Base-by-base conservation (phyloP, 2,888 invertebrate species). In the Mellilla xanthometata region DNA sequence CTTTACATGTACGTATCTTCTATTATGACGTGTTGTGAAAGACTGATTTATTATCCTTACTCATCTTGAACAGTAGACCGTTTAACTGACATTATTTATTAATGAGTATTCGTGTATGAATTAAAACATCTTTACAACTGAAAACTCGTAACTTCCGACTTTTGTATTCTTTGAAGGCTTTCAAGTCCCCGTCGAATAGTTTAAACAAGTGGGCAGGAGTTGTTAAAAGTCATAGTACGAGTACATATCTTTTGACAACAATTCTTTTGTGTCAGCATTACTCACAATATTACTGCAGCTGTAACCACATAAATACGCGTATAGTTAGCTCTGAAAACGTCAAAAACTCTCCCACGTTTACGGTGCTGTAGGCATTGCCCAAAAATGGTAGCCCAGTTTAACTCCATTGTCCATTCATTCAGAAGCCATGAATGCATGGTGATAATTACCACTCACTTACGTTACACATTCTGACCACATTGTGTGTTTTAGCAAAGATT, bases 361-460 rank as follows among this genome's bases (percentile, higher is more conserved):
- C 12, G 2, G 12, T 12, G 22, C 15, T 10, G 35, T 42, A 35
- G 9, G 33, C 38, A 34, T 28, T 13, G 15, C 7, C 12, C 6
- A 19, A 19, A 33, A 12, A 32, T 40, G 35, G 39, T 46, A 46
- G 46, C 35, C 45, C 34, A 30, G 30, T 39, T 45, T 45, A 6
- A 28, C 13, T 19, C 48, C 45, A 57, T 58, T 60, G 59, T 62
- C 49, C 48, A 40, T 65, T 58, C 57, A 62, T 70, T 62, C 54
- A 59, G 54, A 47, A 51, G 49, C 45, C 49, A 45, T 47, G 39
- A 52, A 39, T 49, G 35, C 29, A 31, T 26, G 12, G 45, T 36
- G 49, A 33, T 54, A 54, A 56, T 54, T 52, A 50, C 38, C 31
- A 12, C 41, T 42, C 45, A 39, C 43, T 50, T 48, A 45, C 47